Percentiles rank a stretch among this genome's conserved stretches.
phyloP scores from a whole-genome alignment of 2,113 vertebrate genomes.

The Paracanthobrama guichenoti region DNA sequence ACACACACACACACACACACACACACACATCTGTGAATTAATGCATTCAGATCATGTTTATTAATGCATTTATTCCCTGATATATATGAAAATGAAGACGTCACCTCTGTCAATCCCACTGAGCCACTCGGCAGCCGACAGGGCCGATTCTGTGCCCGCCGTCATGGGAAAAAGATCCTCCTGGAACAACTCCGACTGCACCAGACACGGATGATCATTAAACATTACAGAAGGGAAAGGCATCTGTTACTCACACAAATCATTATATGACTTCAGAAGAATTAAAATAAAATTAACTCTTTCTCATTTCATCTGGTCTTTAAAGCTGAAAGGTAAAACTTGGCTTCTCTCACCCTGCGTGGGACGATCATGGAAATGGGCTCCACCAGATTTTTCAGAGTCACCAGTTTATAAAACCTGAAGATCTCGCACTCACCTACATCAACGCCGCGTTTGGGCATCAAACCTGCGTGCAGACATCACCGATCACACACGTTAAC shows the following conservation, averaged over 20 bases:
- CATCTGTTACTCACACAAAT: too few relatives aligned
- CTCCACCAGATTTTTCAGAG: constrained; percentile 83
- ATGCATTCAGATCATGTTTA: not conserved
- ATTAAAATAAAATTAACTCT: too few relatives aligned
- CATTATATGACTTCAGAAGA: too few relatives aligned
- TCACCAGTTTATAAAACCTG: constrained; percentile 87
- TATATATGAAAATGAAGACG: not conserved
- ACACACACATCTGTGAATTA: not conserved
- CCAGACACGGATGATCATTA: not conserved
- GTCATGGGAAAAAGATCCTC: constrained; percentile 90
- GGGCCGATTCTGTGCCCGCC: constrained; percentile 78
- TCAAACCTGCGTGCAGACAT: constrained; percentile 73
- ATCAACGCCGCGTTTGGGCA: constrained; percentile 85
- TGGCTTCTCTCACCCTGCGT: constrained; percentile 70
- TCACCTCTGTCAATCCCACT: constrained; percentile 82
- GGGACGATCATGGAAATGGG: constrained; percentile 90
- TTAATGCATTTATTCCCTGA: not conserved
- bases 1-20: not conserved
- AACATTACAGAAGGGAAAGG: not conserved
- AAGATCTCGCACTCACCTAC: constrained; percentile 84
- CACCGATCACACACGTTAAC: not conserved
- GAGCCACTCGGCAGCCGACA: constrained; percentile 82
- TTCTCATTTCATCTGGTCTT: not conserved
- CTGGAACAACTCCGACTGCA: constrained; percentile 85
- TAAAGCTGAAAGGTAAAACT: not conserved